These are phyloP conservation scores for Aurelia sp. DNA, from an alignment of 30 jellyfish, hydroid and myxozoan genomes.

Conservation along the genomic window DNA sequence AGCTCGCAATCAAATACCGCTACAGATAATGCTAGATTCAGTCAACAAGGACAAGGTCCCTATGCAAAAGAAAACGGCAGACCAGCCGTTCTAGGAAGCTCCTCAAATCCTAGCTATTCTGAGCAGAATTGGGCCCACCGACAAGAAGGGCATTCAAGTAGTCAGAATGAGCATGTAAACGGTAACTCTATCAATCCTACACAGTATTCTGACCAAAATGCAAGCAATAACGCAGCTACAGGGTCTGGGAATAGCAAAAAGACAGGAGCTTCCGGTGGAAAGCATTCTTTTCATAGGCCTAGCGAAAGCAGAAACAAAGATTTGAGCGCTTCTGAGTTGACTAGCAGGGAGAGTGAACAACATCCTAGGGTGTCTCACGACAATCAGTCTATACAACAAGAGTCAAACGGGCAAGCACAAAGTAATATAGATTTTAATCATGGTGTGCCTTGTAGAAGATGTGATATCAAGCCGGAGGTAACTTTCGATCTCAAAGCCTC, in stretches of 20 bases:
- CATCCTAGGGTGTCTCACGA: too few species aligned
- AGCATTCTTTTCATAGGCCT: not conserved
- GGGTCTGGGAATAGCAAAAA: not conserved
- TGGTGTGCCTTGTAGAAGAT: slow-evolving; percentile 32
- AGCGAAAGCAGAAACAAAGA: not conserved
- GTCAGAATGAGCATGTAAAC: not conserved
- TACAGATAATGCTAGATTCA: too few species aligned
- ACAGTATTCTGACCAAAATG: too few species aligned
- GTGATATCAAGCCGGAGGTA: slow-evolving; percentile 63
- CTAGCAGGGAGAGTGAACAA: too few species aligned
- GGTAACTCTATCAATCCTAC: not conserved
- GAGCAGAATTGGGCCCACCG: too few species aligned
- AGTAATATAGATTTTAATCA: too few species aligned
- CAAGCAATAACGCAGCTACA: not conserved
- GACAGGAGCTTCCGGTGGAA: not conserved
- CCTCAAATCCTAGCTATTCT: too few species aligned
- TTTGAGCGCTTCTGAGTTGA: too few species aligned
- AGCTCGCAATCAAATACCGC: too few species aligned
- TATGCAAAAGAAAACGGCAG: not conserved
- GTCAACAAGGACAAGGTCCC: not conserved
- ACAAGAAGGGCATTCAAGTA: not conserved
- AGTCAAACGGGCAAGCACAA: too few species aligned
- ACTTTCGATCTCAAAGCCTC: slow-evolving; percentile 52
- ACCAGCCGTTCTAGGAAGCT: too few species aligned
- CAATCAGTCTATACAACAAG: too few species aligned